Evolutionary conservation across 2,797 vertebrate genomes (phyloP), one percentile per base, ranked within the genome.

Genomic region (Gambusia yucatana): DNA sequence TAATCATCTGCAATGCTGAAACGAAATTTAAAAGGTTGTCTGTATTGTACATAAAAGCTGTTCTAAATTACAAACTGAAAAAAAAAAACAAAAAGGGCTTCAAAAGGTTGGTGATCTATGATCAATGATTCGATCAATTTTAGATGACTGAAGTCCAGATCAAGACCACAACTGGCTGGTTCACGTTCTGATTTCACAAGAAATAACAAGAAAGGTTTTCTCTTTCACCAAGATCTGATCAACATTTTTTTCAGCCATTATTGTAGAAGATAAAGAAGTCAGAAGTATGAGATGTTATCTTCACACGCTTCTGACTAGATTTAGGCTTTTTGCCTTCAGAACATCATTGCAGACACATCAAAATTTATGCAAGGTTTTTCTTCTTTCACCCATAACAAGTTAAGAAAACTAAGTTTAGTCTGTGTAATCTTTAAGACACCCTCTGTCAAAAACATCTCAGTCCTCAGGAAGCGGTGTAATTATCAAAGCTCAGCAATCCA

Each of bases 401-500:
- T 55, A n/a, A 43, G 72, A 74, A 78, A 76, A 81, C 73, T 73
- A 43, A 41, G 9, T 48, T 65, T 61, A 46, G 6, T 28, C 43
- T 22, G 14, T 46, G 41, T 28, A 44, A 44, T 70, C 41, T 17
- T 28, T 14, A 44, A 28, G 41, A 46, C 25, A 28, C 28, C 25
- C 14, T 48, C 13, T 7, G 77, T 79, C 78, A 67, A 36, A 78
- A 55, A 80, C 80, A 79, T 28, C 52, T 28, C 73, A 80, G 78
- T 86, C 82, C 73, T 74, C 82, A 92, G 83, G 82, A 91, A 91
- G 69, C 77, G 63, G 81, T 78, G 81, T 69, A 80, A 76, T 89
- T 78, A 87, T 82, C 77, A 80, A 81, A 86, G 83, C 47, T 76
- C 82, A 80, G 79, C 80, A 77, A 82, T 76, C 79, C 67, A 76